Evolutionary conservation across 2,797 vertebrate genomes (phyloP).

Genomic region (Malacoraja senta): DNA sequence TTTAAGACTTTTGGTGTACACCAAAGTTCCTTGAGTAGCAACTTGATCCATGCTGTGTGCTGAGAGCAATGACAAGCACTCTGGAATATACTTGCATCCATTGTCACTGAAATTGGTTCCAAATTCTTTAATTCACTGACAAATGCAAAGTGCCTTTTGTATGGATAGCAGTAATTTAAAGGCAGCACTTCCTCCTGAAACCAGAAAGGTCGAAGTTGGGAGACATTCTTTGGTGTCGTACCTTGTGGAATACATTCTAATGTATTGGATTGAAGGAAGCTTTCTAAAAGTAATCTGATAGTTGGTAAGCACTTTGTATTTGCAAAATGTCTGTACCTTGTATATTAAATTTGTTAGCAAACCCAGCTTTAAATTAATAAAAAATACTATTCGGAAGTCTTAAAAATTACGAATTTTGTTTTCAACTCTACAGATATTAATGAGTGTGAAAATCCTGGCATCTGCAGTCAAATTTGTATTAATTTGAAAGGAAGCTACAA

Average conservation of each 20-base stretch:
- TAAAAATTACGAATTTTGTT: too few species aligned
- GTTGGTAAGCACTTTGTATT: neutral
- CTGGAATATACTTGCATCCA: neutral
- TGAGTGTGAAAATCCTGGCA: slow-evolving; percentile 62
- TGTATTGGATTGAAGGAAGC: neutral
- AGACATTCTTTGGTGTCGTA: too few species aligned
- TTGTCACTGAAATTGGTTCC: too few species aligned
- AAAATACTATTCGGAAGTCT: neutral
- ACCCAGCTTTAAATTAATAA: neutral
- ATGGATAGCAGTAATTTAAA: neutral
- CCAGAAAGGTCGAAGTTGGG: neutral
- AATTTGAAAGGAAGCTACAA: slow-evolving; percentile 63
- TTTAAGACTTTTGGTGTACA: too few species aligned
- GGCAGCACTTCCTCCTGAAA: neutral
- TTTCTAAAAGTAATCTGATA: neutral
- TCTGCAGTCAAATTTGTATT: slow-evolving; percentile 64
- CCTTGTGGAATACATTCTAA: too few species aligned
- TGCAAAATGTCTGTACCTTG: too few species aligned
- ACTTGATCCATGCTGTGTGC: neutral
- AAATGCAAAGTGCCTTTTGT: neutral
- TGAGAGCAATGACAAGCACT: neutral
- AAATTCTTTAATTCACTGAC: too few species aligned
- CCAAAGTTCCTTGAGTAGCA: too few species aligned
- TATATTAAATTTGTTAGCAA: neutral
- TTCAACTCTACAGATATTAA: slow-evolving; percentile 52